phyloP scores from a whole-genome alignment of 2,888 invertebrate species.

The Ephialtes manifestator region DNA sequence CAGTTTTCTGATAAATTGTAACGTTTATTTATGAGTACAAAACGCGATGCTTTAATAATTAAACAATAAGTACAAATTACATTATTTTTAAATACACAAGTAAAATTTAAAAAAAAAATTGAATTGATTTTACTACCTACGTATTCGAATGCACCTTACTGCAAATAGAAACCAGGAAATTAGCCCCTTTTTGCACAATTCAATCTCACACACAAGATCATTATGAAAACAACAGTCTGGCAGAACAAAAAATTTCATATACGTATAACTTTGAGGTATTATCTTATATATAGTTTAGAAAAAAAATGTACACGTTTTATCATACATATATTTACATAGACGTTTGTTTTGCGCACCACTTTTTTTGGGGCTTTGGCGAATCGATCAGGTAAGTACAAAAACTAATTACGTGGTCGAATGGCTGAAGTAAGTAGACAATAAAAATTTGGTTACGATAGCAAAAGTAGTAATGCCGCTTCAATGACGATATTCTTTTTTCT shows the following conservation, averaged over 20 bases:
- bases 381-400: constrained; percentile 64
- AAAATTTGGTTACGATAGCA: constrained; percentile 42
- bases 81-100: constrained; percentile 8
- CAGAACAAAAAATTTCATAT: constrained; percentile 32
- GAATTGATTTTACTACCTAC: constrained; percentile 1
- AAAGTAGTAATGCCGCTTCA: constrained; percentile 53
- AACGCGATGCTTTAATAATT: constrained; percentile 43
- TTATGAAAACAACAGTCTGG: constrained; percentile 43
- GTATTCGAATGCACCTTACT: not conserved
- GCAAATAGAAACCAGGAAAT: not conserved
- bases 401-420: constrained; percentile 35
- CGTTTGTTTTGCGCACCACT: constrained; percentile 28
- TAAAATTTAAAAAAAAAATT: not conserved
- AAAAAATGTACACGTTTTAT: constrained; percentile 55
- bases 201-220: constrained; percentile 16
- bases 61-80: constrained; percentile 39
- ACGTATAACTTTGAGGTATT: constrained; percentile 27
- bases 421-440: constrained; percentile 5
- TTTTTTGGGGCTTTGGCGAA: constrained; percentile 41
- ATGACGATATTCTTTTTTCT: constrained; percentile 8
- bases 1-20: constrained; percentile 27
- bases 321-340: constrained; percentile 64
- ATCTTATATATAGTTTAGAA: constrained; percentile 26
- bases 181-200: constrained; percentile 16
- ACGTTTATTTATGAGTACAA: constrained; percentile 54